These are phyloP conservation scores for Manacus vitellinus DNA, from an alignment of 2,113 vertebrate genomes.

Conservation along the genomic window DNA sequence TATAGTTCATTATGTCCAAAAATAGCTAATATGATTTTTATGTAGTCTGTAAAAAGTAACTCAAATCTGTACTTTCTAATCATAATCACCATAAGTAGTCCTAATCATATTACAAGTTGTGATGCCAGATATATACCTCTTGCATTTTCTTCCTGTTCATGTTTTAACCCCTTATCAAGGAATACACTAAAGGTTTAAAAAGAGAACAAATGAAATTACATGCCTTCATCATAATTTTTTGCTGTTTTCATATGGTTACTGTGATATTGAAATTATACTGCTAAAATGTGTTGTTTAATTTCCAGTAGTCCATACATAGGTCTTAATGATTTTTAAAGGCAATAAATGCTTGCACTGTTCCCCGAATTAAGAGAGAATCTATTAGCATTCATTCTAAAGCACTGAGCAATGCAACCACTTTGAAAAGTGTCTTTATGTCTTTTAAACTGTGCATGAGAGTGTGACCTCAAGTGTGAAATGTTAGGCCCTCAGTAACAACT, in stretches of 20 bases:
- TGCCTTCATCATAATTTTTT: background rate
- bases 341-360: background rate
- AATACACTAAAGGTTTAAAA: background rate
- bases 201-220: background rate
- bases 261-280: background rate
- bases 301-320: background rate
- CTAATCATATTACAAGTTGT: background rate
- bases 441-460: background rate
- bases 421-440: background rate
- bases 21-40: background rate
- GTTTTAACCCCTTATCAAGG: background rate
- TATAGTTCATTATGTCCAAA: background rate
- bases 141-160: background rate
- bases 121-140: background rate
- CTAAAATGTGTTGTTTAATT: background rate
- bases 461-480: background rate
- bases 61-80: background rate
- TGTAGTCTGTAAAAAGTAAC: background rate
- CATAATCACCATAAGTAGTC: background rate
- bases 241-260: background rate
- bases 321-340: background rate
- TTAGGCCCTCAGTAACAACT: background rate
- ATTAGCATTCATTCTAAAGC: background rate
- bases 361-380: background rate
- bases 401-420: background rate